Base-by-base conservation (phyloP, 2,113 vertebrate genomes). In the Excalfactoria chinensis region DNA sequence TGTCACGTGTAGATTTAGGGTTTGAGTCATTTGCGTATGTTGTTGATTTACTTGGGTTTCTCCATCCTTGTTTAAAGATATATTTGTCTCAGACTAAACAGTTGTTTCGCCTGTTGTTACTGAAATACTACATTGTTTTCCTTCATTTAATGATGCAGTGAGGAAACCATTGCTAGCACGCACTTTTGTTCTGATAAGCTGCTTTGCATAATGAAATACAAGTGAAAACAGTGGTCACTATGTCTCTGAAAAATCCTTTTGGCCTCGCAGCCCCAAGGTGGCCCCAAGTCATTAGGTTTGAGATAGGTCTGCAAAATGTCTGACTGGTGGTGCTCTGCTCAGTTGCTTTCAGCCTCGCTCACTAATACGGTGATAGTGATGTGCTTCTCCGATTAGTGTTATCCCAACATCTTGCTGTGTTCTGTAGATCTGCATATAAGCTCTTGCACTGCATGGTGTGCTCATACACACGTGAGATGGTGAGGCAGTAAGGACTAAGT, bases 31-130 rank as follows among this genome's bases (percentile, higher is more conserved):
- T 76, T 85, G 55, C 26, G 20, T 85, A 13, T 69, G 13, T 37
- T 84, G 20, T 71, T 82, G 40, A 67, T 90, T 51, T 83, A 55
- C 69, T 76, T 79, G 25, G 17, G 22, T 90, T 43, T 90, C 56
- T 86, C 21, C 41, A 6, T 28, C 41, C 64, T 44, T 85, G 34
- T 72, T 85, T 72, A 77, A 81, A 68, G 22, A 67, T 55, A 4
- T 25, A 6, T 80, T 64, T 85, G 40, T 58, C 71, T 66, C 28
- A 70, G 62, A 32, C 58, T 75, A 84, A 67, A 63, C 46, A 77
- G 37, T 90, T 75, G 46, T 32, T 83, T 69, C 26, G 17, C 6
- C 44, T 67, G 32, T 40, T 90, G 32, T 53, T 90, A 21, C 0
- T 82, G 77, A 84, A 90, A 40, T 76, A 34, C 30, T 22, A 4